Conservation (phyloP, 2,797 vertebrate species). For the Gouania willdenowi region DNA sequence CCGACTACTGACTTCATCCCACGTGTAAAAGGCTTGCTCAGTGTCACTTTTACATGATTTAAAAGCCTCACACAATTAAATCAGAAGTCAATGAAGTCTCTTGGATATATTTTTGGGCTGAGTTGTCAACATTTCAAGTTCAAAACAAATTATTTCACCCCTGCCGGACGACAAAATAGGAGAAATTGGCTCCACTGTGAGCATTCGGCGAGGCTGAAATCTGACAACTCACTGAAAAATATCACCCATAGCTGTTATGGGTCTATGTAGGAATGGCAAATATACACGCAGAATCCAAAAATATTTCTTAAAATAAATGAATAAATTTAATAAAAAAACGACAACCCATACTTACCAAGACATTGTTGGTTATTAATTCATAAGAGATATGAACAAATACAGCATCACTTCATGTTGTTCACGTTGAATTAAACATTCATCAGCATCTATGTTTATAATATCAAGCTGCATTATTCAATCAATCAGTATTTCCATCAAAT, state of each 20-base stretch:
- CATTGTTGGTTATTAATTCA: constrained; percentile 81
- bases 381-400: constrained; percentile 86
- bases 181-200: constrained; percentile 16
- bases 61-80: constrained; percentile 79
- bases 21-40: constrained; percentile 73
- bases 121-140: constrained; percentile 83
- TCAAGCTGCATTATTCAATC: constrained; percentile 50
- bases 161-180: constrained; percentile 34
- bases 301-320: no score
- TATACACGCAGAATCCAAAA: constrained; percentile 74
- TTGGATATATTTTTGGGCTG: constrained; percentile 82
- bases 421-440: constrained; percentile 74
- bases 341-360: constrained; percentile 83
- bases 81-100: constrained; percentile 84
- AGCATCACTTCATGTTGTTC: constrained; percentile 83
- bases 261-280: constrained; percentile 76
- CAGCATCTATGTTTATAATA: constrained; percentile 61
- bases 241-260: constrained; percentile 82
- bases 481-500: constrained; percentile 19
- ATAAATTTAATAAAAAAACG: constrained; percentile 55
- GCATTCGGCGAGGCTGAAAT: constrained; percentile 69
- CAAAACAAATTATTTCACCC: constrained; percentile 22
- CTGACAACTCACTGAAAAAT: constrained; percentile 88
- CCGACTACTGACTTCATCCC: constrained; percentile 80
- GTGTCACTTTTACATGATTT: constrained; percentile 81